Evolutionary conservation across 1,140 invertebrate genomes (phyloP), one percentile per base, ranked within the genome.

Genomic region (Dinoponera quadriceps): DNA sequence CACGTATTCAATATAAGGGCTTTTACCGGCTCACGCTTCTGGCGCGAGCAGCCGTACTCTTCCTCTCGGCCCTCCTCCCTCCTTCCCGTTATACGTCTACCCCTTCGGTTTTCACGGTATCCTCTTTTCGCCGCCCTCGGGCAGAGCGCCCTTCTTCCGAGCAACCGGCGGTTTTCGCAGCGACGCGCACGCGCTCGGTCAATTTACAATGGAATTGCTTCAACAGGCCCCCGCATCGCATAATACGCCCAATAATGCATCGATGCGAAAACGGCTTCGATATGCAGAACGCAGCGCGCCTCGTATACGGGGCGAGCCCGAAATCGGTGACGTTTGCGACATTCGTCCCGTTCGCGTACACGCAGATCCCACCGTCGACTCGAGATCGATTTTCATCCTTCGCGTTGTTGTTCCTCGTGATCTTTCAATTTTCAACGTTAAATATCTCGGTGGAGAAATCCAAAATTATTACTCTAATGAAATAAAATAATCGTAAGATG

Each of bases 1-100:
- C 90, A 91, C 90, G 90, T 91, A 89, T 91, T 91, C 90, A 91
- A 91, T 91, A 91, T 89, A 90, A 90, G 83, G 71, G 88, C 83
- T 90, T 88, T 89, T 85, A 89, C 85, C 83, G 73, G 63, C 75
- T 85, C 75, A 74, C 69, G 51, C 62, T 77, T 77, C 59, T 22
- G 49, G 20, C 29, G 38, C 71, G 54, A 73, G 29, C 78, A 20
- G 63, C 51, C 49, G 38, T 33, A 33, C 29, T 33, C 25, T 63
- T 27, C 55, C 63, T 51, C 38, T 27, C 73, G 44, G n/a, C 38
- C 55, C 11, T 22, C 44, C 25, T 44, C 33, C 29, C 65, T 44
- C 38, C 38, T 33, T 44, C 4, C 38, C 38, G 38, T 44, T 44
- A 44, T 44, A 33, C 38, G 38, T 44, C 38, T 44, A 11, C 38